These are phyloP conservation scores for Blastobasis lacticolella DNA, from an alignment of 2,888 invertebrate species.

Conservation along the genomic window DNA sequence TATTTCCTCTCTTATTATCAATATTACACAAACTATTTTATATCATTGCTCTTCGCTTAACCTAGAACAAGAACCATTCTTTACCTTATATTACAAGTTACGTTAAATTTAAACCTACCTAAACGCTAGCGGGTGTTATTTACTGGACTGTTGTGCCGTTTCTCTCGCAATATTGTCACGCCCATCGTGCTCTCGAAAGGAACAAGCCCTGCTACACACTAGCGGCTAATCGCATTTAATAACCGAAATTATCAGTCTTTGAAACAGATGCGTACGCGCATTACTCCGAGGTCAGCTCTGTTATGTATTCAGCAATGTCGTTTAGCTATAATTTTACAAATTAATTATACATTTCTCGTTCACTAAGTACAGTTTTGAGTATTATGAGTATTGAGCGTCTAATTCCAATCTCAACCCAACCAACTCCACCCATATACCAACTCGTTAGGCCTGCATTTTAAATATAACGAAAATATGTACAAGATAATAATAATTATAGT, in stretches of 20 bases:
- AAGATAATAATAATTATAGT: no score
- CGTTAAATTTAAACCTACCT: slow-evolving; percentile 71
- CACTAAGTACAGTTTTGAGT: no score
- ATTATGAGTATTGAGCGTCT: not conserved
- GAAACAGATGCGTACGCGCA: no score
- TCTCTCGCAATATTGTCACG: slow-evolving; percentile 38
- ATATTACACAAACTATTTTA: slow-evolving; percentile 73
- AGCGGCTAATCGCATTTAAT: not conserved
- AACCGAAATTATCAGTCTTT: no score
- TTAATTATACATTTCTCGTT: no score
- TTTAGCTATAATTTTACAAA: no score
- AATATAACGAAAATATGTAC: no score
- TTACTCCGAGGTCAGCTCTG: no score
- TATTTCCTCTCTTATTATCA: slow-evolving; percentile 64
- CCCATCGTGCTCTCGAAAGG: slow-evolving; percentile 34
- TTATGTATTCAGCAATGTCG: no score
- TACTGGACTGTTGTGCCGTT: slow-evolving; percentile 61
- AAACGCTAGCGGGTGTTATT: slow-evolving; percentile 68
- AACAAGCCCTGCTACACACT: slow-evolving; percentile 6
- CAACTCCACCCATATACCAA: not conserved
- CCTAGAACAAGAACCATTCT: slow-evolving; percentile 72
- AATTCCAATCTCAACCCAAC: not conserved
- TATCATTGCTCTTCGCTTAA: slow-evolving; percentile 73
- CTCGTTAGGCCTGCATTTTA: no score
- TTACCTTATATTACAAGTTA: slow-evolving; percentile 70